phyloP scores from a whole-genome alignment of 2,888 invertebrate genomes.

The Drosophila colorata region DNA sequence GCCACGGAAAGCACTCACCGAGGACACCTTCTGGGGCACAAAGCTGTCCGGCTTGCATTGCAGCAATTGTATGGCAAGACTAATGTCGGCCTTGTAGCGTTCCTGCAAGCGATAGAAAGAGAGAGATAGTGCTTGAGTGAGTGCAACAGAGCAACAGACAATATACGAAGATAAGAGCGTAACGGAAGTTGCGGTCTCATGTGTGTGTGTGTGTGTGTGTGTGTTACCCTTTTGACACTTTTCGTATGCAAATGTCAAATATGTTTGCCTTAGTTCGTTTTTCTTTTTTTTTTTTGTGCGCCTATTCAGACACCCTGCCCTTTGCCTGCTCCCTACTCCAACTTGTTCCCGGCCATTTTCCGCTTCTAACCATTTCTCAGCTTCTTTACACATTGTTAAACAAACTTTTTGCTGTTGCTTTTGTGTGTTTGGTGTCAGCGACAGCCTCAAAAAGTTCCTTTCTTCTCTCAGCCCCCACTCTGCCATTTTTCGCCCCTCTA shows the following conservation, averaged over 20 bases:
- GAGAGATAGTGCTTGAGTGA: neutral
- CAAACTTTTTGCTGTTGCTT: conserved; percentile 66
- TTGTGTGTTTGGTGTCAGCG: conserved; percentile 74
- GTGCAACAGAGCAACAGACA: conserved; percentile 26
- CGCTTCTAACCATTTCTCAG: conserved; percentile 42
- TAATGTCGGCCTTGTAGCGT: conserved; percentile 96
- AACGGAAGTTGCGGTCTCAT: conserved; percentile 54
- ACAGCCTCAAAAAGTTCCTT: conserved; percentile 66
- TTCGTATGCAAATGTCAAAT: conserved; percentile 78
- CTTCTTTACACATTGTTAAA: conserved; percentile 70
- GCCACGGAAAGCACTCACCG: conserved; percentile 87
- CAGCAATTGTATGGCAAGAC: conserved; percentile 95
- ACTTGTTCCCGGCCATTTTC: conserved; percentile 24
- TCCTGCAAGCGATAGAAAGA: conserved; percentile 87
- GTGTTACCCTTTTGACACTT: conserved; percentile 67
- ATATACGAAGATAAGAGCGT: conserved; percentile 58
- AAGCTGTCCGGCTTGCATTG: conserved; percentile 98
- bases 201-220: conserved; percentile 6
- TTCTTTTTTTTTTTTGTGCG: conserved; percentile 9
- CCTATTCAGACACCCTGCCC: neutral
- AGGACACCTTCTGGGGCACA: conserved; percentile 95
- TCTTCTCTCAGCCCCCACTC: neutral
- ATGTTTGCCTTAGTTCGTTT: conserved; percentile 62
- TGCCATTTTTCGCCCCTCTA: neutral
- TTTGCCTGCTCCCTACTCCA: neutral